A percentile compares a stretch with the other conserved stretches of the same genome.
These are phyloP conservation scores for Falco naumanni DNA, from an alignment of 2,797 vertebrate genomes.

Conservation along the genomic window DNA sequence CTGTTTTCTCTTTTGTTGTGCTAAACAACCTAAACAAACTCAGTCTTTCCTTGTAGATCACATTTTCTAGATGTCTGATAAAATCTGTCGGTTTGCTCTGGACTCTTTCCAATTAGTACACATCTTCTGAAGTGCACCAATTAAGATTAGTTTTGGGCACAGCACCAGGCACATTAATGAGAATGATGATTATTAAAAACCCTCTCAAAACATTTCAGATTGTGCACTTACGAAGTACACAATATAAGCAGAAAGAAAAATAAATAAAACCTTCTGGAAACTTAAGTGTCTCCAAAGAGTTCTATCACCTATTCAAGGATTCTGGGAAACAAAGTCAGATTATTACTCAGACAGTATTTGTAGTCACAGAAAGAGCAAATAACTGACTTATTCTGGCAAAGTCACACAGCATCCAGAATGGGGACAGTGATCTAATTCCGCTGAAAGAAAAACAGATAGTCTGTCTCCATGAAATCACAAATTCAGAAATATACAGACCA, in stretches of 20 bases:
- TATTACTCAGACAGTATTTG: conserved; percentile 23
- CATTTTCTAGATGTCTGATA: conserved; percentile 46
- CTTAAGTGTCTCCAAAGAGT: not conserved
- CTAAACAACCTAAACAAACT: conserved; percentile 11
- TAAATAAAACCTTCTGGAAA: not conserved
- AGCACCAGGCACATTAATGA: conserved; percentile 40
- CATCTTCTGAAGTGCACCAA: conserved; percentile 55
- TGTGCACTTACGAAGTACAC: not conserved
- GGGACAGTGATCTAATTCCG: not conserved
- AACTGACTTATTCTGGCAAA: conserved; percentile 8
- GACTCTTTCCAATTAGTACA: conserved; percentile 2
- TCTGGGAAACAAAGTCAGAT: conserved; percentile 2
- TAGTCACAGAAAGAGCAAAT: conserved; percentile 19
- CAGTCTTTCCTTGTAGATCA: not conserved
- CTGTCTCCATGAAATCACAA: not conserved
- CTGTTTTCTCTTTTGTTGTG: not conserved
- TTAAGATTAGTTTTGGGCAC: conserved; percentile 55
- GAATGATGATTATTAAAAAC: conserved; percentile 18
- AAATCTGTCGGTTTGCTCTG: conserved; percentile 43
- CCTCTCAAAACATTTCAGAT: conserved; percentile 28
- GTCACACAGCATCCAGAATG: not conserved
- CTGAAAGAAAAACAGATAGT: not conserved
- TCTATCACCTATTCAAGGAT: conserved; percentile 1
- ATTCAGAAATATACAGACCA: not conserved
- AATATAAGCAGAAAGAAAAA: not conserved